These are phyloP conservation scores for Lepus timidus DNA, from an alignment of 2,113 vertebrate genomes.

Conservation along the genomic window DNA sequence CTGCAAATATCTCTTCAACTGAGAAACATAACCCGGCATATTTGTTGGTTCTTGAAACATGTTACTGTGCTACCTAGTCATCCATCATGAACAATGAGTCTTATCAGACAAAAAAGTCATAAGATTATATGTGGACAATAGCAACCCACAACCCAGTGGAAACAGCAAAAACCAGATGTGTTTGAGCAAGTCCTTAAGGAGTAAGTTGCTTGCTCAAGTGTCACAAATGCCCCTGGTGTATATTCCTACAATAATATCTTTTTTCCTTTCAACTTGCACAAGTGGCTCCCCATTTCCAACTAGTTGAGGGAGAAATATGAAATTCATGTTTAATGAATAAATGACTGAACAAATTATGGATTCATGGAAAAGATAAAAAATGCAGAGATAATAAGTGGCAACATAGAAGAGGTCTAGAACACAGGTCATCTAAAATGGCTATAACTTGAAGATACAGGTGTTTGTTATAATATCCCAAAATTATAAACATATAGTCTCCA, in stretches of 20 bases:
- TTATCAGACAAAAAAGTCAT: neutral
- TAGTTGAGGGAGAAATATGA: constrained; percentile 6
- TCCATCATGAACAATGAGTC: neutral
- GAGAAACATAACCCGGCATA: neutral
- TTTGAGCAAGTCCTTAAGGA: neutral
- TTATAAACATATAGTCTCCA: neutral
- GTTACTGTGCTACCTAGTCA: neutral
- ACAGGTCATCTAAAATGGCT: neutral
- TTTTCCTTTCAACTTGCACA: neutral
- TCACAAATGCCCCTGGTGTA: neutral
- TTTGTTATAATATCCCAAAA: constrained; percentile 34
- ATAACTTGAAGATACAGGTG: neutral
- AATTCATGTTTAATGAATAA: neutral
- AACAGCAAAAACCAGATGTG: neutral
- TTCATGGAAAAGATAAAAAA: constrained; percentile 32
- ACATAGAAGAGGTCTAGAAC: neutral
- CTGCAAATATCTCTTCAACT: neutral
- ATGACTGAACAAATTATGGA: neutral
- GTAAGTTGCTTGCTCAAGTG: neutral
- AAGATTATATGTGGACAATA: neutral
- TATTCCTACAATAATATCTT: neutral
- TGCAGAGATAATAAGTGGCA: neutral
- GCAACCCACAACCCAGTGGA: neutral
- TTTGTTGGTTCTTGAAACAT: neutral
- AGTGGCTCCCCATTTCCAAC: neutral